These are phyloP conservation scores for Zaprionus capensis DNA, from an alignment of 1,140 invertebrate genomes.

Conservation along the genomic window DNA sequence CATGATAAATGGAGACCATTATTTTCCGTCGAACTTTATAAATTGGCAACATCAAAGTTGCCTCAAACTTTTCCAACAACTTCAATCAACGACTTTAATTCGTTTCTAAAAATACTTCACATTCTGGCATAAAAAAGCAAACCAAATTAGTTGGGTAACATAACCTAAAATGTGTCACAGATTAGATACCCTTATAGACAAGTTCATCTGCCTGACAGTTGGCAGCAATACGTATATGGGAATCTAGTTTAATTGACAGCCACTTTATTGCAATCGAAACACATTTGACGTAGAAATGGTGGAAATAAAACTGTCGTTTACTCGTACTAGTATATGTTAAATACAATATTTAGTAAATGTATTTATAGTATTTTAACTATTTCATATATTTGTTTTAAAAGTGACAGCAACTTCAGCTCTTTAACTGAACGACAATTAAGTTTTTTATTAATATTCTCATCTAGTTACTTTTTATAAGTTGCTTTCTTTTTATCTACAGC, in stretches of 20 bases:
- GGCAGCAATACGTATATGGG: neutral
- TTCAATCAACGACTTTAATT: constrained; percentile 4
- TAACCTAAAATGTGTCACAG: neutral
- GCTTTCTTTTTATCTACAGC: too few relatives aligned
- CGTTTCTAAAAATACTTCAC: constrained; percentile 1
- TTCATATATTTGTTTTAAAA: neutral
- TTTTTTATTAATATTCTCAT: too few relatives aligned
- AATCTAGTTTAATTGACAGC: neutral
- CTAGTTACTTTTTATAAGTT: too few relatives aligned
- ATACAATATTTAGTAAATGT: too few relatives aligned
- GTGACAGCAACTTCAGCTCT: too few relatives aligned
- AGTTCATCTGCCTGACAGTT: neutral
- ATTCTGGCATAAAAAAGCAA: neutral
- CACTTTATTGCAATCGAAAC: neutral
- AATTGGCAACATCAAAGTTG: constrained; percentile 6
- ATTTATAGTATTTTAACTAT: too few relatives aligned
- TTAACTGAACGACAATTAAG: too few relatives aligned
- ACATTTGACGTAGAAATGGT: neutral
- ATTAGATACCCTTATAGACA: neutral
- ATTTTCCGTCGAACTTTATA: constrained; percentile 2
- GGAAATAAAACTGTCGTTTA: neutral
- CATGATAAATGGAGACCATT: neutral
- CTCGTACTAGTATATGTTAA: too few relatives aligned
- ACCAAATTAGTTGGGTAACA: neutral
- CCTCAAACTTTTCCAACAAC: neutral